Base-by-base conservation (phyloP, 2,113 vertebrate genomes). In the Telmatochromis brachygnathus region DNA sequence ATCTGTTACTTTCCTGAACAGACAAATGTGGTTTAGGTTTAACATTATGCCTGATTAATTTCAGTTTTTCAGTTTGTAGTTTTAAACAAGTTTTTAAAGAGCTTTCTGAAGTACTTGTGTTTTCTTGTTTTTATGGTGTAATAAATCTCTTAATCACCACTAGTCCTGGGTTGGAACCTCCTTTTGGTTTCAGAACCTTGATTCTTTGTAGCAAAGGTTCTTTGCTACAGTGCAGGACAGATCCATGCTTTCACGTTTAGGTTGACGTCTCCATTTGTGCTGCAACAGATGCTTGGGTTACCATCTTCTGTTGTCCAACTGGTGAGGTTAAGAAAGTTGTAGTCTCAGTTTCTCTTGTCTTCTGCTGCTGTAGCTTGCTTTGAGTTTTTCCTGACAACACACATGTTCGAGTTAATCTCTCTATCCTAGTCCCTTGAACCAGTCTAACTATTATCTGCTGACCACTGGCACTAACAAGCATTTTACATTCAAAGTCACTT, bases 181-280 rank as follows among this genome's bases (percentile, higher is more conserved):
- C 33, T 37, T 37, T 37, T 37, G 33, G 0, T 37, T 65, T 65
- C 19, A 65, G 33, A 65, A 65, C 10, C 60, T 21, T 1, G 0
- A 65, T 65, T 65, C 33, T 37, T 37, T 65, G 33, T 65, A 37
- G 60, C 6, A 65, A 65, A 37, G 1, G 19, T 37, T 21, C 60
- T 37, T 65, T 65, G 60, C 30, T 68, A 21, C 4, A 21, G 19
- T 37, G 62, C 33, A 68, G 62, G 35, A 70, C n/a, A 39, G 7
- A 21, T 39, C 35, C 12, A 39, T 1, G 62, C 35, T 68, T 39
- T 9, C 35, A 68, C 2, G 1, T 68, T 21, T 21, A 68, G 62
- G 62, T 39, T 37, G 10, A 62, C 0, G 10, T 65, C 33, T 37
- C 33, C 19, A 37, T 68, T 3, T 4, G 19, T 68, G 62, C 62